These are phyloP conservation scores for Aethina tumida DNA, from an alignment of 1,140 invertebrate genomes.

Conservation along the genomic window DNA sequence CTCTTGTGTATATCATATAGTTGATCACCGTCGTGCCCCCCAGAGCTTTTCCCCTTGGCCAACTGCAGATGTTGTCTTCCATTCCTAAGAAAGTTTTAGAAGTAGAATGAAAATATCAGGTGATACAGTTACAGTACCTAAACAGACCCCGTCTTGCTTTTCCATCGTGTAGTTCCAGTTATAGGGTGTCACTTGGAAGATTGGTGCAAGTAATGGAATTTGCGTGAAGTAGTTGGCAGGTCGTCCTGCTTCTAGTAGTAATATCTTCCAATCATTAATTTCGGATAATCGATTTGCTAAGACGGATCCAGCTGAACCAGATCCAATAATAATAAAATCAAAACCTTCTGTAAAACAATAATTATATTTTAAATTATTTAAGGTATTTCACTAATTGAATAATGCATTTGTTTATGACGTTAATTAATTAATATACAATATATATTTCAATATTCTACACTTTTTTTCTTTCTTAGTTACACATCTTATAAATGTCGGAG, in stretches of 20 bases:
- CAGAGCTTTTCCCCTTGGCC: slow-evolving; percentile 37
- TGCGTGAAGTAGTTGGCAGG: slow-evolving; percentile 23
- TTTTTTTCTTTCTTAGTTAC: too few relatives aligned
- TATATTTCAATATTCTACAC: too few relatives aligned
- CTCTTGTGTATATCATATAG: slow-evolving; percentile 58
- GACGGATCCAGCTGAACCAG: slow-evolving; percentile 77
- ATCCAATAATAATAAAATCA: slow-evolving; percentile 70
- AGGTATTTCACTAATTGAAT: too few relatives aligned
- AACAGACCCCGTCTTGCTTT: slow-evolving; percentile 53
- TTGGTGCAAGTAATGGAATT: slow-evolving; percentile 14
- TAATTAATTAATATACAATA: too few relatives aligned
- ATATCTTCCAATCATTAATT: slow-evolving; percentile 60
- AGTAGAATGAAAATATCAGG: too few relatives aligned
- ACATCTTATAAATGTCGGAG: too few relatives aligned
- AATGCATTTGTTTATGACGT: too few relatives aligned
- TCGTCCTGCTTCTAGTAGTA: slow-evolving; percentile 77
- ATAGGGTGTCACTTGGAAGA: slow-evolving; percentile 56
- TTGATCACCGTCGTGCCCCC: slow-evolving; percentile 54
- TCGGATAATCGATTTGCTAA: slow-evolving; percentile 73
- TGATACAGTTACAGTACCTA: too few relatives aligned
- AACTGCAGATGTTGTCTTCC: slow-evolving; percentile 24
- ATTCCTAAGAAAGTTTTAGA: too few relatives aligned
- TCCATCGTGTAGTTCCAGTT: slow-evolving; percentile 76
- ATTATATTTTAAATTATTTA: too few relatives aligned
- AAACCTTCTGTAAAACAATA: too few relatives aligned